Conservation (phyloP, 2,113 vertebrate species). For the Mus musculus region GRCm39 chrX:37269501-37270000, state of each 20-base stretch:
- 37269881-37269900: conserved; percentile 99
- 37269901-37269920: conserved; percentile 97
- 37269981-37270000: conserved; percentile 97
- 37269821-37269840: conserved; percentile 99
- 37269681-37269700: conserved; percentile 95
- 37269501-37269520: conserved; percentile 96
- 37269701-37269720: conserved; percentile 90
- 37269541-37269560: conserved; percentile 96
- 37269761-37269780: conserved; percentile 95
- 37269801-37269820: conserved; percentile 97
- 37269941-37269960: conserved; percentile 99
- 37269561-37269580: conserved; percentile 91
- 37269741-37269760: conserved; percentile 98
- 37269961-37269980: conserved; percentile 99
- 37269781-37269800: conserved; percentile 89
- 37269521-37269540: conserved; percentile 96
- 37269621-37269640: conserved; percentile 95
- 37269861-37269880: conserved; percentile 98
- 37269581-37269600: conserved; percentile 99
- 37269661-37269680: conserved; percentile 97
- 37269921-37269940: conserved; percentile 98
- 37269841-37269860: conserved; percentile 98
- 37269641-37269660: conserved; percentile 93
- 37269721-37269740: conserved; percentile 95
- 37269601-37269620: conserved; percentile 95